Percentiles rank a stretch among this genome's conserved stretches.
Conservation (phyloP, 2,888 invertebrate genomes). For the Hartigia nigra region DNA sequence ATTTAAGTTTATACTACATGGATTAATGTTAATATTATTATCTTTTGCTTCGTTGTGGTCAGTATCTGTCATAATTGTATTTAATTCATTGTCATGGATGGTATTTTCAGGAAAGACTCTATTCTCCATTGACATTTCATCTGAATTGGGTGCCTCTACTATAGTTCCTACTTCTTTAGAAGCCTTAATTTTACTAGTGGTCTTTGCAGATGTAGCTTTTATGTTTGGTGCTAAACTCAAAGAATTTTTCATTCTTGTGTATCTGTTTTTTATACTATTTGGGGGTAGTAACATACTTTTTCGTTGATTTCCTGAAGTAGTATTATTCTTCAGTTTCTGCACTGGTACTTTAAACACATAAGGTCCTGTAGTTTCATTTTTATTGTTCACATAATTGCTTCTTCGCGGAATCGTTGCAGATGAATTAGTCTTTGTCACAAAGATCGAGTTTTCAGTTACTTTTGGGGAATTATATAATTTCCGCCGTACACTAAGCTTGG, state of each 20-base stretch:
- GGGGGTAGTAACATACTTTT: slow-evolving; percentile 30
- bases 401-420: neutral
- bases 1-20: neutral
- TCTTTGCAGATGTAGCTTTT: neutral
- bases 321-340: neutral
- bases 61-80: neutral
- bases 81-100: neutral
- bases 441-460: neutral
- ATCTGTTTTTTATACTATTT: slow-evolving; percentile 31
- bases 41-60: neutral
- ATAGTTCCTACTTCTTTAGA: neutral
- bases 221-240: neutral
- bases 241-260: neutral
- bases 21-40: neutral
- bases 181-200: neutral
- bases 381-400: neutral
- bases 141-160: neutral
- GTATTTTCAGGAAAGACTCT: neutral
- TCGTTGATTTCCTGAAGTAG: slow-evolving; percentile 8
- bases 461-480: neutral
- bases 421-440: neutral
- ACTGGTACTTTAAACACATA: neutral
- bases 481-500: neutral
- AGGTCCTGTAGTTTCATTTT: neutral
- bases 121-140: neutral